Base-by-base conservation (phyloP, 2,113 vertebrate genomes). In the Tenrec ecaudatus region DNA sequence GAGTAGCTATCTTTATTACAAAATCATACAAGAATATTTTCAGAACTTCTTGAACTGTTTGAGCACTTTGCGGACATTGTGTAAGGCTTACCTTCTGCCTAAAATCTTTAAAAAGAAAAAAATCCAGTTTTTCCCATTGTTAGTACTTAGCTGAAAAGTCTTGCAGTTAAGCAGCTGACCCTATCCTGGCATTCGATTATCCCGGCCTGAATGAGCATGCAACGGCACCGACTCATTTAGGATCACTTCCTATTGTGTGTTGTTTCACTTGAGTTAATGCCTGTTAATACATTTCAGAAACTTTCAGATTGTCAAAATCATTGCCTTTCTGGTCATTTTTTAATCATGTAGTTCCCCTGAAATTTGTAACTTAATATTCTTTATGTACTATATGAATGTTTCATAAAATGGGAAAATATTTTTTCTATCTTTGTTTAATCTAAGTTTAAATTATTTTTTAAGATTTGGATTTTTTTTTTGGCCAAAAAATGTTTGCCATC, bases 351-450 rank as follows among this genome's bases (percentile, higher is more conserved):
- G 3, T 89, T 95, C 36, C 69, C 16, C 25, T 91, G 31, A 82
- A 93, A 96, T 17, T 80, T 95, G 73, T 15, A 89, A 23, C 31
- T 83, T 87, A 84, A 62, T 68, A 90, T 84, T 84, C 29, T 92
- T 88, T 82, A 81, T 64, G 22, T 31, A 84, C 31, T 23, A 58
- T 43, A 53, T 36, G 9, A 76, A 80, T 80, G 9, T 92, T 14
- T 62, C 53, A 83, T 75, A 77, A 85, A 90, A 73, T 33, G 43
- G 40, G 73, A 88, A 68, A 75, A 38, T 84, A 19, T 85, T 25
- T 77, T 77, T 90, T 69, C 19, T 90, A 57, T 78, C 33, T 60
- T 66, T 82, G 38, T 73, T 81, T 53, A 81, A 16, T 88, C 90
- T 64, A 94, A 29, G 33, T 27, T 85, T 85, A 78, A 90, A 47